Conservation (phyloP, 2,888 invertebrate genomes). For the Serripes groenlandicus region DNA sequence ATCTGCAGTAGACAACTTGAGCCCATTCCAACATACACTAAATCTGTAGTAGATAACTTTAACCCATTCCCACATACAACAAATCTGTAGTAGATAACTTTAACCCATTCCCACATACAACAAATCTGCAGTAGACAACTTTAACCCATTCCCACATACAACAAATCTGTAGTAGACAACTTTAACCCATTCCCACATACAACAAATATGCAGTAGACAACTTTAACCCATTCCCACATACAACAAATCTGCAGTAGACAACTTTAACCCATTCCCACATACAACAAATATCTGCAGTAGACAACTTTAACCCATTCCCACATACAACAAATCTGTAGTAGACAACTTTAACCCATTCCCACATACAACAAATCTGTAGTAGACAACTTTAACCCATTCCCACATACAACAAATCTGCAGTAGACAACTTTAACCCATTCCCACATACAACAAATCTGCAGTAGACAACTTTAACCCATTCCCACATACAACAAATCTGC, state of each 20-base stretch:
- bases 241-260: neutral
- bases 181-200: neutral
- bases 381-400: neutral
- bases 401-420: neutral
- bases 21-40: neutral
- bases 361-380: neutral
- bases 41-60: neutral
- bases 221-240: neutral
- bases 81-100: neutral
- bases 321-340: neutral
- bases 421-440: neutral
- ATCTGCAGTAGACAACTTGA: neutral
- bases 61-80: neutral
- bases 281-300: neutral
- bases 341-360: neutral
- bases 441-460: neutral
- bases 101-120: neutral
- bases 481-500: neutral
- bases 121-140: neutral
- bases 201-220: neutral
- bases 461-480: neutral
- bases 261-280: neutral
- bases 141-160: neutral
- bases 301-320: neutral
- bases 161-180: neutral